phyloP scores from a whole-genome alignment of 2,888 invertebrate species.

The Leptothorax acervorum region DNA sequence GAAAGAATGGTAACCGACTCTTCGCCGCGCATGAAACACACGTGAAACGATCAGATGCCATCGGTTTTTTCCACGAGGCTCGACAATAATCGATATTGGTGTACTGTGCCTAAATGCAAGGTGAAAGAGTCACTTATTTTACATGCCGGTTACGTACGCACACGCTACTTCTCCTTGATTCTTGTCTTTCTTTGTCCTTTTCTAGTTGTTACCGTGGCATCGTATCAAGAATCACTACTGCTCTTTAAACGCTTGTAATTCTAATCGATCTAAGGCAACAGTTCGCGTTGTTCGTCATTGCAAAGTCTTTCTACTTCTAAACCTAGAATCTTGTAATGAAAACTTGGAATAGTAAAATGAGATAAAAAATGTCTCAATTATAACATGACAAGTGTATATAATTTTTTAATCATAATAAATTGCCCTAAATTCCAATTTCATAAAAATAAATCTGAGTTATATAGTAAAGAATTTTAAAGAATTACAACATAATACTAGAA shows the following conservation, averaged over 20 bases:
- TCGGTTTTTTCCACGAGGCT: constrained; percentile 21
- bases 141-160: constrained; percentile 35
- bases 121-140: constrained; percentile 47
- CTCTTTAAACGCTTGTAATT: constrained; percentile 4
- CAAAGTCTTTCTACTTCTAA: not conserved
- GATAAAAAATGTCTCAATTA: not conserved
- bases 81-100: constrained; percentile 45
- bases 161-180: constrained; percentile 48
- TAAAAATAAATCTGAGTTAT: not conserved
- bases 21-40: not conserved
- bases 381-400: not conserved
- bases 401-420: not conserved
- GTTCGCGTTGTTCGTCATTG: not conserved
- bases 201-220: not conserved
- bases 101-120: constrained; percentile 29
- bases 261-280: not conserved
- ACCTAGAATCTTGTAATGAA: not conserved
- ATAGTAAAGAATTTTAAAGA: not conserved
- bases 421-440: not conserved
- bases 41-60: not conserved
- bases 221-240: constrained; percentile 18
- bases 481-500: not conserved
- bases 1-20: not conserved
- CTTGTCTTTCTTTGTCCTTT: constrained; percentile 34
- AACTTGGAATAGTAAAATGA: not conserved